phyloP scores from a whole-genome alignment of 2,797 vertebrate genomes.

The Otus scops region DNA sequence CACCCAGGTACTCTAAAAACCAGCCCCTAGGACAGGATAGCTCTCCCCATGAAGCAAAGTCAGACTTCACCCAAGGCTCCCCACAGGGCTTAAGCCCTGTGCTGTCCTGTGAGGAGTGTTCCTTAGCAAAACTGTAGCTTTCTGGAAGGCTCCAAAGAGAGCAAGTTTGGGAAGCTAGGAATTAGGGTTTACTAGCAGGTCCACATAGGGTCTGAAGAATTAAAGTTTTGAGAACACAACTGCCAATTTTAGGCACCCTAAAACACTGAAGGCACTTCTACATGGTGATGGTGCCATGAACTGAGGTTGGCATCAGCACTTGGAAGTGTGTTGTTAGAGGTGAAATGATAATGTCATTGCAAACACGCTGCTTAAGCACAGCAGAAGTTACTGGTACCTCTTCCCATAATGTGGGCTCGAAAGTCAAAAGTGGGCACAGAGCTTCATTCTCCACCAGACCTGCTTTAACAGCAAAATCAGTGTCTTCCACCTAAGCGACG shows the following conservation, averaged over 20 bases:
- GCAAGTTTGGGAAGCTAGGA: background rate
- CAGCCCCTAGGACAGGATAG: background rate
- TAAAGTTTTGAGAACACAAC: background rate
- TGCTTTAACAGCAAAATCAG: background rate
- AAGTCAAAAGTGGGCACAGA: background rate
- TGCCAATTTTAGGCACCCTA: background rate
- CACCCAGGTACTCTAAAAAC: background rate
- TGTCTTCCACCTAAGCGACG: background rate
- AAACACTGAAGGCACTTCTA: background rate
- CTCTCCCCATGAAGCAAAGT: background rate
- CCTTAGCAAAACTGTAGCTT: background rate
- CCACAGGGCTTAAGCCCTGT: background rate
- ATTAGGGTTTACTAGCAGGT: background rate
- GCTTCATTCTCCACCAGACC: background rate
- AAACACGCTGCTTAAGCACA: background rate
- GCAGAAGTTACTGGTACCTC: background rate
- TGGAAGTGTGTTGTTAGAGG: background rate
- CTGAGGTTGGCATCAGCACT: background rate
- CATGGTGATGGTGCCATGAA: accelerated
- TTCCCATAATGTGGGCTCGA: background rate
- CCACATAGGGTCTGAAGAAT: background rate
- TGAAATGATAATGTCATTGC: background rate
- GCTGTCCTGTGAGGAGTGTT: background rate
- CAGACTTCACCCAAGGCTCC: background rate
- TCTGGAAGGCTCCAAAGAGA: background rate